Evolutionary conservation across 2,113 vertebrate genomes (phyloP).

Genomic region (Callochromis pleurospilus): DNA sequence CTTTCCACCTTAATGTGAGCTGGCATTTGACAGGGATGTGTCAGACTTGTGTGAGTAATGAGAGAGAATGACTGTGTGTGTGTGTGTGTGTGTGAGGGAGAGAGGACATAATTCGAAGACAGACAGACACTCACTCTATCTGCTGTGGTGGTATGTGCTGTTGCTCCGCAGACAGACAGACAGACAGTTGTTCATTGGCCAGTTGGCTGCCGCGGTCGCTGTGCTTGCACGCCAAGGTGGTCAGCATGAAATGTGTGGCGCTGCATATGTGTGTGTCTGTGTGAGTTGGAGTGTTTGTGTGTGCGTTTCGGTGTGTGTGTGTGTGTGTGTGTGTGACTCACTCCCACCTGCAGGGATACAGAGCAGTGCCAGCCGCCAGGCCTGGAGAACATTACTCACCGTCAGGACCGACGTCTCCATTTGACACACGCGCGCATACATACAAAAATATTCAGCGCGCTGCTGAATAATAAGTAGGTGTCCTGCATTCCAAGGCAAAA

Average conservation of each 20-base stretch:
- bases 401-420: constrained; percentile 49
- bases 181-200: constrained; percentile 52
- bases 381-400: constrained; percentile 72
- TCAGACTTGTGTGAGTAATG: constrained; percentile 60
- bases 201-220: constrained; percentile 47
- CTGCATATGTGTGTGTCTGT: neutral
- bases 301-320: neutral
- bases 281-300: neutral
- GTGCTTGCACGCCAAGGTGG: constrained; percentile 50
- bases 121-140: neutral
- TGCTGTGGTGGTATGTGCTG: constrained; percentile 47
- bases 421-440: neutral
- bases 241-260: constrained; percentile 42
- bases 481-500: constrained; percentile 35
- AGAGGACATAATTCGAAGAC: neutral
- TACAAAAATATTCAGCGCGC: constrained; percentile 1
- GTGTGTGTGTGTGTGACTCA: constrained; percentile 54
- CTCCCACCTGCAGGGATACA: constrained; percentile 64
- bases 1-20: constrained; percentile 50
- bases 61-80: constrained; percentile 38
- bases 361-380: constrained; percentile 60
- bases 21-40: constrained; percentile 57
- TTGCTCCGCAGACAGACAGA: constrained; percentile 19
- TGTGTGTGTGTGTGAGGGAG: neutral
- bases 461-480: constrained; percentile 53